Conservation (phyloP, 2,888 invertebrate species). For the Steromphala cineraria region DNA sequence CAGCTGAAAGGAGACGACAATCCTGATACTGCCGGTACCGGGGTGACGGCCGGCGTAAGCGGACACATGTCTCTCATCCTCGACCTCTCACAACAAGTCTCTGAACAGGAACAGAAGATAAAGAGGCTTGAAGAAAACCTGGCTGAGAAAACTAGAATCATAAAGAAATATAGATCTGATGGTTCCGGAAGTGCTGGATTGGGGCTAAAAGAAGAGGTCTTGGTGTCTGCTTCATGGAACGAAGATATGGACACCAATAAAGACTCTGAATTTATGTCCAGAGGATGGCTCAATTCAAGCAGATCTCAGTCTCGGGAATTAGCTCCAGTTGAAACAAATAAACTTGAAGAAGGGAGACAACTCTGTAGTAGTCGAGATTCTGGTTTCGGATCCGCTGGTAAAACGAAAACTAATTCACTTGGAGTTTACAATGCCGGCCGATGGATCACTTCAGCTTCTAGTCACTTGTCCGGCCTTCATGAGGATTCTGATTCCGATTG, state of each 20-base stretch:
- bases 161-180: slow-evolving; percentile 31
- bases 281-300: neutral
- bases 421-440: neutral
- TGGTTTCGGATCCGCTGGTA: slow-evolving; percentile 55
- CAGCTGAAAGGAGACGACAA: too few species aligned
- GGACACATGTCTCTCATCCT: slow-evolving; percentile 52
- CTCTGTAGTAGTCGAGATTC: slow-evolving; percentile 56
- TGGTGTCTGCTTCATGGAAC: neutral
- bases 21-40: neutral
- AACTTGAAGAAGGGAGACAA: slow-evolving; percentile 37
- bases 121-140: slow-evolving; percentile 48
- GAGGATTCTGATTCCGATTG: slow-evolving; percentile 35
- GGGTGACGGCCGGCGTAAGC: neutral
- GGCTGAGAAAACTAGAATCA: slow-evolving; percentile 48
- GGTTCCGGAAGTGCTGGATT: neutral
- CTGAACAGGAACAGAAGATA: slow-evolving; percentile 61
- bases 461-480: neutral
- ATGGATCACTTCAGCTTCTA: neutral
- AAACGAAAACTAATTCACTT: slow-evolving; percentile 8
- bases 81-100: slow-evolving; percentile 63
- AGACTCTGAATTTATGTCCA: neutral
- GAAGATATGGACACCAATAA: neutral
- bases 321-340: slow-evolving; percentile 7
- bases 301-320: neutral
- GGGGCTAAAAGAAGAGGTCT: neutral